A percentile compares a stretch with the other conserved stretches of the same genome.
phyloP scores from a whole-genome alignment of 2,797 vertebrate species.

The Myiothlypis coronata region DNA sequence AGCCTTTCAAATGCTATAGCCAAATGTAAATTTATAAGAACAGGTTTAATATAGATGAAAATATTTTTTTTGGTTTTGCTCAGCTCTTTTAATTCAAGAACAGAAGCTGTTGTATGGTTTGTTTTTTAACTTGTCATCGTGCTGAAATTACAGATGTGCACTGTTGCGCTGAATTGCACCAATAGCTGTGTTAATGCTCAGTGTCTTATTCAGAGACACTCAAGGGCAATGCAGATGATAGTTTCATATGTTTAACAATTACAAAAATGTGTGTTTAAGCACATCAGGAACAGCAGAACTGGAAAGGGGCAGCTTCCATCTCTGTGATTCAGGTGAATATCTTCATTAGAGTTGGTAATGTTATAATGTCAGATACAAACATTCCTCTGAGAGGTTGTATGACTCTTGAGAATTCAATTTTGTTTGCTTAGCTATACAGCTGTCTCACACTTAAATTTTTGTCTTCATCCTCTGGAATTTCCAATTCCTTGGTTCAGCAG shows the following conservation, averaged over 20 bases:
- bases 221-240: background rate
- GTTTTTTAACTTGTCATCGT: background rate
- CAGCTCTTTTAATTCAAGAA: background rate
- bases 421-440: background rate
- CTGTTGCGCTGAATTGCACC: background rate
- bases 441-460: background rate
- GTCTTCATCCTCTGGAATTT: background rate
- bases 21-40: background rate
- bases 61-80: background rate
- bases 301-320: background rate
- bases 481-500: background rate
- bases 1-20: background rate
- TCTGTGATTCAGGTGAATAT: background rate
- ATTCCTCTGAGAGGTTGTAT: background rate
- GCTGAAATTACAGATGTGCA: background rate
- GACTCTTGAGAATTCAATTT: background rate
- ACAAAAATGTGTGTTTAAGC: accelerated
- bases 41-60: background rate
- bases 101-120: background rate
- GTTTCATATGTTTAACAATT: background rate
- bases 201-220: background rate
- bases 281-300: background rate
- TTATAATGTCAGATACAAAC: background rate
- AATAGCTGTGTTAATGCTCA: background rate
- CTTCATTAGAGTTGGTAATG: background rate